phyloP scores from a whole-genome alignment of 2,888 invertebrate species.

The Encarsia formosa region DNA sequence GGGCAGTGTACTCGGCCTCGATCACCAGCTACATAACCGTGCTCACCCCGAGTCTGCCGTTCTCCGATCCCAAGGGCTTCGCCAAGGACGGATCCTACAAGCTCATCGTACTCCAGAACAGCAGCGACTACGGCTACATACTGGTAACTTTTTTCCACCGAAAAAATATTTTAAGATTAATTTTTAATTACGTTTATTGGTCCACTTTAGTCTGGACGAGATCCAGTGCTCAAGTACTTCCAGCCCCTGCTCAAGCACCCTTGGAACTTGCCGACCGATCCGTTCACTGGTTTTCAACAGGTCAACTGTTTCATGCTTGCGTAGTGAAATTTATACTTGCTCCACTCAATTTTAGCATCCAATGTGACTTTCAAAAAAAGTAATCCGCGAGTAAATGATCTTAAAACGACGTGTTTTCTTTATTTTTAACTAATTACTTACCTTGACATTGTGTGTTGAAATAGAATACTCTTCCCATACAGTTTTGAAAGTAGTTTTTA shows the following conservation, averaged over 20 bases:
- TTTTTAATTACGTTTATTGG: not conserved
- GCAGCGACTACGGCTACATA: conserved; percentile 36
- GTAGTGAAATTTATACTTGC: too few species aligned
- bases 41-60: conserved; percentile 32
- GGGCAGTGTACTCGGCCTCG: conserved; percentile 40
- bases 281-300: conserved; percentile 32
- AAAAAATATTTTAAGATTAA: too few species aligned
- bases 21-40: conserved; percentile 37
- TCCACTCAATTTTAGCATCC: too few species aligned
- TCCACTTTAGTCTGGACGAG: not conserved
- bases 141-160: conserved; percentile 34
- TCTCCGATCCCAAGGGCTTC: conserved; percentile 37
- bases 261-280: conserved; percentile 30
- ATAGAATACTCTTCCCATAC: too few species aligned
- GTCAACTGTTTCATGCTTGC: too few species aligned
- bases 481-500: too few species aligned
- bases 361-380: too few species aligned
- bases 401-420: too few species aligned
- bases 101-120: conserved; percentile 32
- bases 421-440: too few species aligned
- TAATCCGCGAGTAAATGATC: too few species aligned
- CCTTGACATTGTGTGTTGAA: too few species aligned
- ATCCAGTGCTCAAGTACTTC: conserved; percentile 28
- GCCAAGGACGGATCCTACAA: conserved; percentile 35
- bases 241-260: conserved; percentile 27